A percentile compares a stretch with the other conserved stretches of the same genome.
Conservation (phyloP, 2,113 vertebrate genomes). For the Donacobius atricapilla region DNA sequence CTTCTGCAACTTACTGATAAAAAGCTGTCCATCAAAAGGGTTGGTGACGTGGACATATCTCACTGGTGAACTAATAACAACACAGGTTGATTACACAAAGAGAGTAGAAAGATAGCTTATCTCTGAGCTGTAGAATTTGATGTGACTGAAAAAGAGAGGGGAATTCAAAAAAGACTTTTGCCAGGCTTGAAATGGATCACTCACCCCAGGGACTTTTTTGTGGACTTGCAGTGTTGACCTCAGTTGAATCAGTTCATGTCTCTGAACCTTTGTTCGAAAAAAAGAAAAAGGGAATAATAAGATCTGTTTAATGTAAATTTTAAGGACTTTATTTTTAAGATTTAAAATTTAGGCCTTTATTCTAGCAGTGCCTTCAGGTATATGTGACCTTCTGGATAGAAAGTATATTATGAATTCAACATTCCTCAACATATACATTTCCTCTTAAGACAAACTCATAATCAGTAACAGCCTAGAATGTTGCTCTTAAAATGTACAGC, state of each 20-base stretch:
- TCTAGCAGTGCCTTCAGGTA: neutral
- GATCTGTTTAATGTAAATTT: neutral
- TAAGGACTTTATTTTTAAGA: neutral
- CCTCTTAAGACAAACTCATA: neutral
- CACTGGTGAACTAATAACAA: neutral
- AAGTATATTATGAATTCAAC: neutral
- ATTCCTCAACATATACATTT: neutral
- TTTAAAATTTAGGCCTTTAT: neutral
- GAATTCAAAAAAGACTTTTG: neutral
- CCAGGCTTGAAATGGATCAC: neutral
- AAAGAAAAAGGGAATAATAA: neutral
- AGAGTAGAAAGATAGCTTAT: neutral
- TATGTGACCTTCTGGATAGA: neutral
- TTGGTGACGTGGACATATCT: neutral
- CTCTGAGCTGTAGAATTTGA: neutral
- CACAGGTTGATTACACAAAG: neutral
- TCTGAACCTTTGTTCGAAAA: neutral
- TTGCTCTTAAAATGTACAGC: neutral
- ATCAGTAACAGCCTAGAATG: neutral
- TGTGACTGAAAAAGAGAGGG: neutral
- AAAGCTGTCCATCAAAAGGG: conserved; percentile 17
- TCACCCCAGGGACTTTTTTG: neutral
- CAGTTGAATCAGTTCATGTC: neutral
- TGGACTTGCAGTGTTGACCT: neutral
- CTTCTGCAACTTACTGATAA: conserved; percentile 37